Conservation (phyloP, 2,113 vertebrate genomes). For the Carlito syrichta region DNA sequence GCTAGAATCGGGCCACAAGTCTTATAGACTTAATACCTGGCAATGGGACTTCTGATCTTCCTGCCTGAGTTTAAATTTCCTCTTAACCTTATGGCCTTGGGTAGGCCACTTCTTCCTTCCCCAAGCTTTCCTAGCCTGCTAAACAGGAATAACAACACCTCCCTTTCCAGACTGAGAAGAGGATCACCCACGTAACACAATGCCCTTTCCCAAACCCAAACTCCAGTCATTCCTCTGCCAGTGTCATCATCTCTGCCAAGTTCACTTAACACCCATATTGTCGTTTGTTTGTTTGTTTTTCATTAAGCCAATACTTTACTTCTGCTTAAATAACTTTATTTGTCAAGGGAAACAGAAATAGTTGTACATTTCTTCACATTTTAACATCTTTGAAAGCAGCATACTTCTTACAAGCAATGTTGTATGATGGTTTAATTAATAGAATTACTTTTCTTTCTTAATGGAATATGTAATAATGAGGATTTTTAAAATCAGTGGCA, state of each 20-base stretch:
- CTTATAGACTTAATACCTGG: neutral
- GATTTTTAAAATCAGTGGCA: slow-evolving; percentile 23
- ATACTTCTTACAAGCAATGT: neutral
- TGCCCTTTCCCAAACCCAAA: neutral
- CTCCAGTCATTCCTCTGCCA: neutral
- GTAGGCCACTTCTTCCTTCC: neutral
- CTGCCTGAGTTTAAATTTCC: neutral
- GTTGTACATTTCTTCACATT: neutral
- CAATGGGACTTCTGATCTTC: neutral
- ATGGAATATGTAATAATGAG: slow-evolving; percentile 37
- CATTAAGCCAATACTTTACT: neutral
- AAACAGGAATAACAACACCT: neutral
- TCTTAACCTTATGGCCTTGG: neutral
- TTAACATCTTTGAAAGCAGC: slow-evolving; percentile 29
- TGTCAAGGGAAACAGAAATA: neutral
- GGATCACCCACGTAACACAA: no score
- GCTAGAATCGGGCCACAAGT: neutral
- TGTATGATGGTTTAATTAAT: neutral
- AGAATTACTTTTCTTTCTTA: slow-evolving; percentile 59
- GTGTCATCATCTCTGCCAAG: neutral
- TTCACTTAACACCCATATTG: neutral
- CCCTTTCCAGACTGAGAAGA: neutral
- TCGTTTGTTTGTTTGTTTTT: neutral
- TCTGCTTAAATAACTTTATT: neutral
- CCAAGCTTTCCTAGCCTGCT: neutral